Evolutionary conservation across 2,888 invertebrate species (phyloP).

Genomic region (Hirtodrosophila alboralis): DNA sequence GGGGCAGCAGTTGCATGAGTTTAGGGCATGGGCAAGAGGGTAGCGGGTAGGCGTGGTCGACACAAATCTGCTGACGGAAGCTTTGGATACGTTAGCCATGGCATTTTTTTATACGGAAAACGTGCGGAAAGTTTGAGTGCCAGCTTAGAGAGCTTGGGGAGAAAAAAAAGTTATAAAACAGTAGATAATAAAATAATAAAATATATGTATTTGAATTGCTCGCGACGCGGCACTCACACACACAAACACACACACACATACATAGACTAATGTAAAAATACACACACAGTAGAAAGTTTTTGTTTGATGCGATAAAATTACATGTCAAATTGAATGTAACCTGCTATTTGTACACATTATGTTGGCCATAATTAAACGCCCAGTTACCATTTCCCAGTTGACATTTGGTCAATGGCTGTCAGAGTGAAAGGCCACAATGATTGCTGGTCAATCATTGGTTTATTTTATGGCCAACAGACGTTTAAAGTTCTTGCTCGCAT

Average conservation of each 20-base stretch:
- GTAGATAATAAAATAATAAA: conserved; percentile 78
- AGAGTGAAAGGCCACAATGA: conserved; percentile 47
- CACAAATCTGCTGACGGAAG: conserved; percentile 78
- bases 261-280: background rate
- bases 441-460: conserved; percentile 71
- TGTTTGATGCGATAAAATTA: conserved; percentile 71
- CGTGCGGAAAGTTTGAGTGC: conserved; percentile 80
- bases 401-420: conserved; percentile 8
- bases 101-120: conserved; percentile 77
- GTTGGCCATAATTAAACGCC: conserved; percentile 69
- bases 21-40: background rate
- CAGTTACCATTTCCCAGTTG: conserved; percentile 24
- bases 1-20: conserved; percentile 7
- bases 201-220: conserved; percentile 76
- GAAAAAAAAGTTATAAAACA: conserved; percentile 71
- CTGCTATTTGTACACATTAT: conserved; percentile 75
- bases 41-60: conserved; percentile 32
- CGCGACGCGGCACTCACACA: conserved; percentile 49
- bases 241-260: conserved; percentile 4
- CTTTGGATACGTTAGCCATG: conserved; percentile 60
- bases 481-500: conserved; percentile 53
- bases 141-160: conserved; percentile 63
- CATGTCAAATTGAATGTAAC: conserved; percentile 78
- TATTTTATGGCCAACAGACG: conserved; percentile 61
- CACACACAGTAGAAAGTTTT: conserved; percentile 42